Evolutionary conservation across 2,888 invertebrate genomes (phyloP), one percentile per base, ranked within the genome.

Genomic region (Drosophila mimica): DNA sequence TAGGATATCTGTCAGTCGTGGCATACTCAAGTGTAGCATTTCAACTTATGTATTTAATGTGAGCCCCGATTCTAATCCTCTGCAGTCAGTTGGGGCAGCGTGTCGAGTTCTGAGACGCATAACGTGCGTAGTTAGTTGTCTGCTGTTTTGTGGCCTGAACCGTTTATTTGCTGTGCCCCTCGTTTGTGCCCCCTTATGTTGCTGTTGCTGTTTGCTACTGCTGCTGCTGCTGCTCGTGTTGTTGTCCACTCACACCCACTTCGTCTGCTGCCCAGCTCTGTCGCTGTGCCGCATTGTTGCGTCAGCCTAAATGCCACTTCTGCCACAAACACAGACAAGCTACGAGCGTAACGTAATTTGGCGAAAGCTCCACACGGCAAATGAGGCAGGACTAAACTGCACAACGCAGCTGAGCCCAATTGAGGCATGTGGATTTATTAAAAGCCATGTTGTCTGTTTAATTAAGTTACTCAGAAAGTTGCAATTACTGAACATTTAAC

Each of bases 91-190:
- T 28, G 46, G 46, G 46, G 46, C 46, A 25, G 25, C 46, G 46
- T 46, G 46, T 46, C 20, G 52, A 20, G 33, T 25, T 25, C 56
- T 70, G 51, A 62, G 74, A 81, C 80, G 86, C 88, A 88, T 81
- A 86, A 79, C 74, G 81, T 79, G 67, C 79, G 89, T 84, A 79
- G 89, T 84, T 84, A 75, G 84, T 70, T 87, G 88, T 79, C 88
- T 87, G 82, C 84, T 83, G 78, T 70, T 77, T 76, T 86, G 89
- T 81, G 88, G 89, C 80, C 82, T 72, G 65, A 74, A 88, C 82
- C 84, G 80, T 87, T 84, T 84, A 89, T 76, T 81, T 79, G 79
- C 71, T 46, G 46, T 83, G 76, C 60, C 68, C 63, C 70, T 15
- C 15, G 20, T 15, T 46, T 20, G 13, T 83, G 76, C 62, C 66